phyloP scores from a whole-genome alignment of 2,888 invertebrate genomes.

The Cinara cedri region DNA sequence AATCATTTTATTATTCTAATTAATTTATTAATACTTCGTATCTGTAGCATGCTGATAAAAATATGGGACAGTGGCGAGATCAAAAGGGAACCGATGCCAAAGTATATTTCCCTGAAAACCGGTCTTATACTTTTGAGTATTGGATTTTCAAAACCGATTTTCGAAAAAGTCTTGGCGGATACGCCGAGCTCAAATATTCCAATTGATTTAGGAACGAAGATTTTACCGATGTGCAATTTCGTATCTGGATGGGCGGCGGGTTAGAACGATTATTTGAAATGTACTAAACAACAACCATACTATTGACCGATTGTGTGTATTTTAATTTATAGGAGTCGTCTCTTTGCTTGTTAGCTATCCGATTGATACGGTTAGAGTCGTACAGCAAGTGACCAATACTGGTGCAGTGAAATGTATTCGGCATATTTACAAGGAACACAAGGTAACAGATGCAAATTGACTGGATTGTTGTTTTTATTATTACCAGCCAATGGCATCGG shows the following conservation, averaged over 20 bases:
- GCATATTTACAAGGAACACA: constrained; percentile 6
- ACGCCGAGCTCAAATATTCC: neutral
- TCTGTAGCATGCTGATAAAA: too few species aligned
- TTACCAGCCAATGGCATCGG: too few species aligned
- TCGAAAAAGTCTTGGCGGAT: neutral
- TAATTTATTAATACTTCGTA: too few species aligned
- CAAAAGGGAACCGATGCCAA: constrained; percentile 91
- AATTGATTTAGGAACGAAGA: neutral
- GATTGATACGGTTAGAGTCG: constrained; percentile 2
- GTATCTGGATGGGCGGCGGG: constrained; percentile 35
- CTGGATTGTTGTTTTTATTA: too few species aligned
- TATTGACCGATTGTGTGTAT: neutral
- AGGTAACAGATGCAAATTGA: too few species aligned
- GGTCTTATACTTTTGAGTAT: constrained; percentile 93
- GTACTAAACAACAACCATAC: too few species aligned
- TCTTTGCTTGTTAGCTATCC: constrained; percentile 22
- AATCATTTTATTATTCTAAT: too few species aligned
- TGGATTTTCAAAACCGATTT: constrained; percentile 86
- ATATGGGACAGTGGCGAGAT: constrained; percentile 67
- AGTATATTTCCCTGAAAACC: too few species aligned
- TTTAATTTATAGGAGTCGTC: constrained; percentile 2
- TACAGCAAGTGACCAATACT: constrained; percentile 24
- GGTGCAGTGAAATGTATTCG: neutral
- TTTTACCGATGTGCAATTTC: constrained; percentile 12
- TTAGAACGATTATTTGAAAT: neutral